These are phyloP conservation scores for Oreotrochilus melanogaster DNA, from an alignment of 2,113 vertebrate species.

Conservation along the genomic window DNA sequence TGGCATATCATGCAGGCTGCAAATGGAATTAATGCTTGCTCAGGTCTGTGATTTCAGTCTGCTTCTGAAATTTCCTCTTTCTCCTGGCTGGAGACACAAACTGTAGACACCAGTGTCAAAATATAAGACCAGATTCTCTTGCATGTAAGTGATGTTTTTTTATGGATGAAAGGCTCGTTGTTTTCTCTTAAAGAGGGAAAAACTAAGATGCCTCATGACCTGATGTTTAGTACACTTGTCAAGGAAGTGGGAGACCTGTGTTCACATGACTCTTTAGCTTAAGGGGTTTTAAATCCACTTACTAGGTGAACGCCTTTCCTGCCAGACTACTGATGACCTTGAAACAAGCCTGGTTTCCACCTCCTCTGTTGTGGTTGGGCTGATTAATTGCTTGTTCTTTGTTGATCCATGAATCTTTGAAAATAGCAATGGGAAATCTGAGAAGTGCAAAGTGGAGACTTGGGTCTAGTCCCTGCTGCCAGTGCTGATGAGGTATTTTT, in stretches of 20 bases:
- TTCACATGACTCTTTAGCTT: background rate
- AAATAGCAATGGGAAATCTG: constrained; percentile 3
- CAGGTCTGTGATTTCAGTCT: background rate
- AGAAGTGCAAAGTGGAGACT: background rate
- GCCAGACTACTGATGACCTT: background rate
- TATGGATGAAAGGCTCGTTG: background rate
- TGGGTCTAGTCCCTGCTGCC: background rate
- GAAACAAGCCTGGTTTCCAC: background rate
- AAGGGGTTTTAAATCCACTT: background rate
- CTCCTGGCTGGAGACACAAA: background rate
- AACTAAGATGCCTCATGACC: background rate
- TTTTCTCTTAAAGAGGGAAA: background rate
- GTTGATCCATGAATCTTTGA: background rate
- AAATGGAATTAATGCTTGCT: background rate
- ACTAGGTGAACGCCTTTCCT: background rate
- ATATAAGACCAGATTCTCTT: background rate
- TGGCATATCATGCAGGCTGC: background rate
- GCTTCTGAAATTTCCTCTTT: background rate
- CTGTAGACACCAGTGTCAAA: background rate
- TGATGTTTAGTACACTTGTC: background rate
- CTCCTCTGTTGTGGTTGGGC: background rate
- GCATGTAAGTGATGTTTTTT: background rate
- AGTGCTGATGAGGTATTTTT: background rate
- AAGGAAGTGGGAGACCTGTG: background rate
- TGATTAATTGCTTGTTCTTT: constrained; percentile 1